A percentile compares a stretch with the other conserved stretches of the same genome.
phyloP scores from a whole-genome alignment of 2,797 vertebrate genomes.

The Argentina silus region DNA sequence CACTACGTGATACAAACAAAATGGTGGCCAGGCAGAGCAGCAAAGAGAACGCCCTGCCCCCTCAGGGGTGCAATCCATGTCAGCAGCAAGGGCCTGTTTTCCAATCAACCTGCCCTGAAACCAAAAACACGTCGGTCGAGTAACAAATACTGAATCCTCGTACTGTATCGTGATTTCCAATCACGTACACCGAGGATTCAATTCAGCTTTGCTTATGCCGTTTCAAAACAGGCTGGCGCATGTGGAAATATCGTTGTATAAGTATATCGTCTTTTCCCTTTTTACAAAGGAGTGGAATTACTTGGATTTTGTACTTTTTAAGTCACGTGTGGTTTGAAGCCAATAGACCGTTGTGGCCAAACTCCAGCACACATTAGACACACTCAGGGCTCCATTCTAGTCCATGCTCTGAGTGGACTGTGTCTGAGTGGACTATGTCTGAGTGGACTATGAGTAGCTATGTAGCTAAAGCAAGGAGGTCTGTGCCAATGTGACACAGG shows the following conservation, averaged over 20 bases:
- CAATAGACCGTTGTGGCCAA: no score
- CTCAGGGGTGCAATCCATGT: neutral
- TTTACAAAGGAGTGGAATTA: no score
- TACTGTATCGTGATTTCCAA: neutral
- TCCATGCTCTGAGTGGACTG: neutral
- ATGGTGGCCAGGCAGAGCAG: neutral
- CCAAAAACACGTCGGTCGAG: neutral
- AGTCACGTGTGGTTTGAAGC: no score
- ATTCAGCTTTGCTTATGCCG: constrained; percentile 1
- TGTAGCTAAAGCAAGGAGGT: neutral
- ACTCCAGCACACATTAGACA: neutral
- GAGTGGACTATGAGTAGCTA: neutral
- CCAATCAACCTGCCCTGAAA: constrained; percentile 10
- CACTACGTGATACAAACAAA: neutral
- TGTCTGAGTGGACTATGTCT: neutral
- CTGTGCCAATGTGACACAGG: neutral
- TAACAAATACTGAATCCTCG: constrained; percentile 1
- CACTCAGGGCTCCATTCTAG: neutral
- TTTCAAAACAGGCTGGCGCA: neutral
- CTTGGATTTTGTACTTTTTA: no score
- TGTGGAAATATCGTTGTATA: neutral
- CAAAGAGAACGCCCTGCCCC: constrained; percentile 1
- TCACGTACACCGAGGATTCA: neutral
- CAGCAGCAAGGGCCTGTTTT: neutral
- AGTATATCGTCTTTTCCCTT: no score